Evolutionary conservation across 2,113 vertebrate genomes (phyloP), one percentile per base, ranked within the genome.

Genomic region (Pseudorectes ferrugineus): DNA sequence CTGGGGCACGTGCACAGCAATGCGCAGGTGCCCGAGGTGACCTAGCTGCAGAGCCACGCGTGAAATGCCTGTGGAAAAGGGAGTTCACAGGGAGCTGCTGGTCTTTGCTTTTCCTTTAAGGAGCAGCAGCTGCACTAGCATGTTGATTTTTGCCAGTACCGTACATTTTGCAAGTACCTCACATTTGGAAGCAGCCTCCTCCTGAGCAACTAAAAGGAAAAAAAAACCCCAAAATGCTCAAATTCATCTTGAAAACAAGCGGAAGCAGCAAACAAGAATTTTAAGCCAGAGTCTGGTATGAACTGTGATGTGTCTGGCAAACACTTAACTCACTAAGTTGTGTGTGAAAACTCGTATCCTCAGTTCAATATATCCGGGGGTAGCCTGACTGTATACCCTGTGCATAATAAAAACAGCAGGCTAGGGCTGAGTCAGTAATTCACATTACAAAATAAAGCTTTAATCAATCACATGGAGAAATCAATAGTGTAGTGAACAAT

Each of bases 401-500:
- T 5, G 22, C 2, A 0, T 35, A 76, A 74, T 35, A 88, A 61
- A 70, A 66, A 1, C 45, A 76, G 35, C 15, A n/a, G 21, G 45
- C 46, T 36, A 33, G 38, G 54, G 71, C 65, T 48, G 46, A 92
- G 36, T 46, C 82, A 61, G 81, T 92, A 51, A 88, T 65, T 86
- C 40, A 57, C 51, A n/a, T 58, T 46, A 79, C 67, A 85, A 91
- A 88, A 67, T 43, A 76, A 70, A 88, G 62, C 66, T 76, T 82
- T 59, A 77, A 90, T 93, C 25, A 17, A 96, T 93, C n/a, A 68
- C 70, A 78, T 38, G 57, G 68, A 92, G 90, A 95, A 96, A 96
- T 95, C 94, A 90, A 94, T 89, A 85, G 63, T 2, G 2, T 73
- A 91, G 51, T 7, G 3, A 77, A 31, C 31, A 88, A 83, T 49